Conservation (phyloP, 2,888 invertebrate species). For the Galeopsomyia nigrocyanea region DNA sequence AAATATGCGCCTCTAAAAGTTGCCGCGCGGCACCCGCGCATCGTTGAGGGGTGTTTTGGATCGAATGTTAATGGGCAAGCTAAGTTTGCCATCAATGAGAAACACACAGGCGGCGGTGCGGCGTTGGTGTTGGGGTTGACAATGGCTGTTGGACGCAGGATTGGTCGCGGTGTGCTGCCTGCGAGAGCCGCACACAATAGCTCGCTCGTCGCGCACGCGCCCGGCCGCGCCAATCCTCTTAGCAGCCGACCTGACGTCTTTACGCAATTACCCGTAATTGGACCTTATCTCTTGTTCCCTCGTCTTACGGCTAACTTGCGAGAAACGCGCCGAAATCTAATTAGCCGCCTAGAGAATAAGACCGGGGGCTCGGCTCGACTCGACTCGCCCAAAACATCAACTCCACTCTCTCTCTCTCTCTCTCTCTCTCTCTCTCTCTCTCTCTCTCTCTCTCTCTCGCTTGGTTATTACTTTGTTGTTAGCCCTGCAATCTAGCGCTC, state of each 20-base stretch:
- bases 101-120: no score
- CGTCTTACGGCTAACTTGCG: slow-evolving; percentile 29
- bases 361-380: slow-evolving; percentile 56
- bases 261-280: slow-evolving; percentile 69
- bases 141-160: slow-evolving; percentile 53
- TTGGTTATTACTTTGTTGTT: no score
- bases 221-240: slow-evolving; percentile 63
- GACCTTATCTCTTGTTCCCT: slow-evolving; percentile 51
- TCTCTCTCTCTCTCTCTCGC: background rate
- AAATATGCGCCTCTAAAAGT: no score
- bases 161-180: background rate
- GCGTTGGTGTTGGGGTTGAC: no score
- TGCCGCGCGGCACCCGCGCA: no score
- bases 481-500: no score
- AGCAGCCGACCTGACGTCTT: slow-evolving; percentile 67
- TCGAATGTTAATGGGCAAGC: slow-evolving; percentile 57
- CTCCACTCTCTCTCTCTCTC: background rate
- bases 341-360: slow-evolving; percentile 62
- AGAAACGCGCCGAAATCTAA: slow-evolving; percentile 60
- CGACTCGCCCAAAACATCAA: slow-evolving; percentile 30
- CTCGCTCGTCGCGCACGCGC: slow-evolving; percentile 22
- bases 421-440: background rate
- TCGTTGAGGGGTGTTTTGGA: slow-evolving; percentile 25
- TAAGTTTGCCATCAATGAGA: slow-evolving; percentile 51
- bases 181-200: slow-evolving; percentile 4